A percentile compares a stretch with the other conserved stretches of the same genome.
These are phyloP conservation scores for Kuschelorhynchus macadamiae DNA, from an alignment of 2,888 invertebrate genomes.

Conservation along the genomic window DNA sequence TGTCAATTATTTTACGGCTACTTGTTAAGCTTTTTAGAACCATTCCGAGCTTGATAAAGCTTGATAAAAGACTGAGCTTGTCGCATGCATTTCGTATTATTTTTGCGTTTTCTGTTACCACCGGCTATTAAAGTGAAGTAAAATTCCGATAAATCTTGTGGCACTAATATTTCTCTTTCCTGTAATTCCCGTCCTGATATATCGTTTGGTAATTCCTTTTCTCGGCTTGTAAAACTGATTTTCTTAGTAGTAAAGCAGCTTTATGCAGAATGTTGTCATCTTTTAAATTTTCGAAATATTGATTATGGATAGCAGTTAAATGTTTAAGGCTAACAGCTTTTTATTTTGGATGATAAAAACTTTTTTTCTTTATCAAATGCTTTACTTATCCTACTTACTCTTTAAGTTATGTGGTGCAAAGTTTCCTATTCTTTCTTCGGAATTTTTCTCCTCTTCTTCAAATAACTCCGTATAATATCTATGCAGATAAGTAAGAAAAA, in stretches of 20 bases:
- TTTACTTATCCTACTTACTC: slow-evolving; percentile 51
- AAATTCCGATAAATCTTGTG: slow-evolving; percentile 44
- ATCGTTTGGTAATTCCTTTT: slow-evolving; percentile 46
- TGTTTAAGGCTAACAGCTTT: slow-evolving; percentile 53
- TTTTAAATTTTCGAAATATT: slow-evolving; percentile 52
- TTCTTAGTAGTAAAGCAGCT: slow-evolving; percentile 8
- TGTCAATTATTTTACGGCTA: slow-evolving; percentile 44
- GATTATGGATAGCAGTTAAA: slow-evolving; percentile 46
- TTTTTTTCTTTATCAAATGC: slow-evolving; percentile 52
- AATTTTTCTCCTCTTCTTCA: slow-evolving; percentile 37
- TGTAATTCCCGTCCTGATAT: slow-evolving; percentile 50
- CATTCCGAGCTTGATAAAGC: slow-evolving; percentile 26
- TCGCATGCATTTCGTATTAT: slow-evolving; percentile 23
- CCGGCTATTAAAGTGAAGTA: slow-evolving; percentile 45
- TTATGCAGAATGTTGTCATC: slow-evolving; percentile 48
- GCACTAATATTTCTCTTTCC: slow-evolving; percentile 44
- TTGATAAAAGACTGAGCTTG: slow-evolving; percentile 25
- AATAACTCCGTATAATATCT: slow-evolving; percentile 36
- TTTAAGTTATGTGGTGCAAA: slow-evolving; percentile 55
- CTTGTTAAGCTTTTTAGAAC: slow-evolving; percentile 24
- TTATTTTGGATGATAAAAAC: slow-evolving; percentile 55
- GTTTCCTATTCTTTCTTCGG: too few relatives aligned
- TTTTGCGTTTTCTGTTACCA: slow-evolving; percentile 30
- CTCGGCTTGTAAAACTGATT: slow-evolving; percentile 5
- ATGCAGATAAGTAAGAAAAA: slow-evolving; percentile 29